Evolutionary conservation across 92 coral and sea anemone species (phyloP).

Genomic region (Metridium senile): DNA sequence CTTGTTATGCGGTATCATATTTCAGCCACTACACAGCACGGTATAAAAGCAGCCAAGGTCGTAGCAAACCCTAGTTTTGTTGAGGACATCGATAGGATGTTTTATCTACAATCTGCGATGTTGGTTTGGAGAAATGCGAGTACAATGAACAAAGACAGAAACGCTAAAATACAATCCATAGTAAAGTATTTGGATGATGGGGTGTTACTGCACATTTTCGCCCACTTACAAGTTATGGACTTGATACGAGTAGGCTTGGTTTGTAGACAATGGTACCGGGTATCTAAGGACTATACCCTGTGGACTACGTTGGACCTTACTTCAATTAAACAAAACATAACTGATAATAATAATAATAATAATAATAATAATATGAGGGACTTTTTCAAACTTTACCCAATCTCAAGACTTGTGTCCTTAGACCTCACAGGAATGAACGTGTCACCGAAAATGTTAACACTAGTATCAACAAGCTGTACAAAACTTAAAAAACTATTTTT

Average conservation of each 20-base stretch:
- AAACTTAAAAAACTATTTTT: slow-evolving; percentile 49
- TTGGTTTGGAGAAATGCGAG: neutral
- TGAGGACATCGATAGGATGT: neutral
- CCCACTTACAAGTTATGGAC: slow-evolving; percentile 38
- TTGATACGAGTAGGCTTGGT: slow-evolving; percentile 51
- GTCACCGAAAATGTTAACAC: slow-evolving; percentile 27
- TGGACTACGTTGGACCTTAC: slow-evolving; percentile 56
- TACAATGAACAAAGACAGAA: neutral
- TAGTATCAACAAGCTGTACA: slow-evolving; percentile 50
- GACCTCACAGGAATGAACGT: slow-evolving; percentile 65
- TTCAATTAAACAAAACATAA: slow-evolving; percentile 35
- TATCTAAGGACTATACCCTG: slow-evolving; percentile 50
- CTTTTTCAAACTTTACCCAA: slow-evolving; percentile 4
- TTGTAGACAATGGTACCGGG: slow-evolving; percentile 61
- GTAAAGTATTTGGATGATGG: slow-evolving; percentile 42
- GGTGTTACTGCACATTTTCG: slow-evolving; percentile 49
- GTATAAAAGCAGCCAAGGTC: neutral
- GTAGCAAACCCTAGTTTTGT: neutral
- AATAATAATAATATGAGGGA: neutral
- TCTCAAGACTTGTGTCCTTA: slow-evolving; percentile 15
- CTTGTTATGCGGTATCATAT: neutral
- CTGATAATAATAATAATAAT: slow-evolving; percentile 24
- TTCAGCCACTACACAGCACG: neutral
- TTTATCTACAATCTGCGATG: neutral
- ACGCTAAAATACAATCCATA: neutral